Evolutionary conservation across 2,113 vertebrate genomes (phyloP).

Genomic region (Etheostoma spectabile): DNA sequence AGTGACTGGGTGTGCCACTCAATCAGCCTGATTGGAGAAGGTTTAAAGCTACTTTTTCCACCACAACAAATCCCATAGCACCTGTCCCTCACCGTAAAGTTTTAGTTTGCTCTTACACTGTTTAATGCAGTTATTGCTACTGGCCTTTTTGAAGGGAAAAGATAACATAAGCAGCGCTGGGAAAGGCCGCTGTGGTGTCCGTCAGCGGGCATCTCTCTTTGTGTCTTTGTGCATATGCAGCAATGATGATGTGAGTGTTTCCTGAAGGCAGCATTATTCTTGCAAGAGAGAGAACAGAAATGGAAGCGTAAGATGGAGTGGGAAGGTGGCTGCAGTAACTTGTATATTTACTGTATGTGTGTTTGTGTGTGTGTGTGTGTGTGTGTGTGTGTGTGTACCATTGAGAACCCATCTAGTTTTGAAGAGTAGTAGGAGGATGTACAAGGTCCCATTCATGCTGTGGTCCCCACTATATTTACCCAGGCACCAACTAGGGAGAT

Average conservation of each 20-base stretch:
- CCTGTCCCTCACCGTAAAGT: constrained; percentile 21
- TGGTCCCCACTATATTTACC: constrained; percentile 67
- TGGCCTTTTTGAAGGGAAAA: constrained; percentile 18
- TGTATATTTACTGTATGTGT: constrained; percentile 67
- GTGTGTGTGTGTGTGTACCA: constrained; percentile 32
- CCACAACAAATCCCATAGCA: neutral
- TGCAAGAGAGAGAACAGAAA: constrained; percentile 47
- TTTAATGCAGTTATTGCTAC: constrained; percentile 23
- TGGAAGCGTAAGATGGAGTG: constrained; percentile 39
- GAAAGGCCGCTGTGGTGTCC: constrained; percentile 30
- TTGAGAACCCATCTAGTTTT: constrained; percentile 67
- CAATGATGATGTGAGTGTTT: constrained; percentile 52
- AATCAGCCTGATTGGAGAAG: constrained; percentile 57
- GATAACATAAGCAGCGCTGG: constrained; percentile 20
- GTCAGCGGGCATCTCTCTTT: constrained; percentile 8
- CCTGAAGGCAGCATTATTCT: constrained; percentile 64
- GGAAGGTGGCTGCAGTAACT: constrained; percentile 54
- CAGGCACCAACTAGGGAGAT: constrained; percentile 64
- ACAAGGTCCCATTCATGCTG: constrained; percentile 78
- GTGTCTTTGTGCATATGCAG: constrained; percentile 46
- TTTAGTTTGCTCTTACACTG: neutral
- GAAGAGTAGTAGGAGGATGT: constrained; percentile 64
- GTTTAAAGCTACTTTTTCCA: constrained; percentile 1
- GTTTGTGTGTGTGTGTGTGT: constrained; percentile 31
- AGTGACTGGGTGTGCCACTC: constrained; percentile 23